phyloP scores from a whole-genome alignment of 2,888 invertebrate genomes.

The Trilocha varians region DNA sequence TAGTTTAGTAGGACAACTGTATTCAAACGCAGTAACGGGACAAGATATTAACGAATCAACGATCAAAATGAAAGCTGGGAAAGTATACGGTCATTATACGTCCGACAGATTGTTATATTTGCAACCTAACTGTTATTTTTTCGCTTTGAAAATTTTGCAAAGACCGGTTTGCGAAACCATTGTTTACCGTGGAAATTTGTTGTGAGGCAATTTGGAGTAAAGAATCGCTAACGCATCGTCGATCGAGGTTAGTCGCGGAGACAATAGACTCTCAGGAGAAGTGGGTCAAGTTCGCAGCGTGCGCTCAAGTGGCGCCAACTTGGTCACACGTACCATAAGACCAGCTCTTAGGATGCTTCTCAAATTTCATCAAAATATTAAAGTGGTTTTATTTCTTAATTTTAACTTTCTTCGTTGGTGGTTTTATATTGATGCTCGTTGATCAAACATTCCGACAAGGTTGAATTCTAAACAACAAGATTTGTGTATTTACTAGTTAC shows the following conservation, averaged over 20 bases:
- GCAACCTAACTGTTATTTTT: conserved; percentile 2
- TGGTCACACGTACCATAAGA: conserved; percentile 32
- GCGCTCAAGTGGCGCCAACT: conserved; percentile 32
- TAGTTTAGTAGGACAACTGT: conserved; percentile 49
- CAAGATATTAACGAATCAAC: conserved; percentile 38
- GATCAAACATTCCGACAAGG: no score
- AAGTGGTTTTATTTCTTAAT: no score
- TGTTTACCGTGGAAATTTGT: conserved; percentile 24
- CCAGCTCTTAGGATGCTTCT: not conserved
- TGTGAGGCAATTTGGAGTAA: conserved; percentile 31
- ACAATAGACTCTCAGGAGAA: conserved; percentile 56
- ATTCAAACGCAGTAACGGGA: conserved; percentile 45
- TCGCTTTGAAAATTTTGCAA: conserved; percentile 8
- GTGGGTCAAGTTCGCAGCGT: conserved; percentile 64
- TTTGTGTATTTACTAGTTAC: no score
- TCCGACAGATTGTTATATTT: conserved; percentile 21
- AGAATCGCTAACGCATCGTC: conserved; percentile 19
- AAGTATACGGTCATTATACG: conserved; percentile 57
- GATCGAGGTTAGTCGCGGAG: conserved; percentile 45
- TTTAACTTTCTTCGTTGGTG: no score
- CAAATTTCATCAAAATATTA: not conserved
- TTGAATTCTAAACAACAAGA: no score
- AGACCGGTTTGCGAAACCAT: conserved; percentile 22
- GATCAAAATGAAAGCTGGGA: conserved; percentile 63
- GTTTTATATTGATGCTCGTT: no score